These are phyloP conservation scores for Laterallus jamaicensis DNA, from an alignment of 2,113 vertebrate species.

Conservation along the genomic window DNA sequence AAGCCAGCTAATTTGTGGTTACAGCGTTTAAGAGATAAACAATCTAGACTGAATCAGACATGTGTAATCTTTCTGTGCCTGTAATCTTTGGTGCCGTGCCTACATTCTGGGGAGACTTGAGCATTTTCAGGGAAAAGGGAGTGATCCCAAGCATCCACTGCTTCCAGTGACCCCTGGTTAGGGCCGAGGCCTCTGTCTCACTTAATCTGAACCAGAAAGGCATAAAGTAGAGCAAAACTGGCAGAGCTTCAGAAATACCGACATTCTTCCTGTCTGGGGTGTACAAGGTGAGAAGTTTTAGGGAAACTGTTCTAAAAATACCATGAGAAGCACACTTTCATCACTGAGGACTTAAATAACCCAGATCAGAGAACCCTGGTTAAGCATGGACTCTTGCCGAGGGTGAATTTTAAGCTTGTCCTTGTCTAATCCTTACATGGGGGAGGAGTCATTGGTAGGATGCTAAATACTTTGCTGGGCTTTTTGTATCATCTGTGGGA, in stretches of 20 bases:
- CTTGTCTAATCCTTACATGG: background rate
- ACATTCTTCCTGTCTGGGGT: background rate
- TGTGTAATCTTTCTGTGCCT: background rate
- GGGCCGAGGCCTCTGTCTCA: background rate
- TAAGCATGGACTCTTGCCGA: background rate
- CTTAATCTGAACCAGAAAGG: background rate
- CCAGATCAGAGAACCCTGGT: background rate
- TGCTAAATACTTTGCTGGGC: background rate
- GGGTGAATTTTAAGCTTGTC: background rate
- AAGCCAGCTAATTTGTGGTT: conserved; percentile 69
- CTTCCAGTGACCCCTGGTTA: accelerated
- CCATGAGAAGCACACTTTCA: background rate
- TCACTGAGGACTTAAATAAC: background rate
- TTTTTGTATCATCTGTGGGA: conserved; percentile 16
- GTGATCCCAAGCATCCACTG: background rate
- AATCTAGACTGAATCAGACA: conserved; percentile 12
- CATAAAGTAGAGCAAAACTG: background rate
- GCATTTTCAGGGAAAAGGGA: background rate
- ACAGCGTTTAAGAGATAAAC: conserved; percentile 72
- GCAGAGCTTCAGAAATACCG: background rate
- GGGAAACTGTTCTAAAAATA: background rate
- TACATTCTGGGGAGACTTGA: background rate
- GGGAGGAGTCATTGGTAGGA: background rate
- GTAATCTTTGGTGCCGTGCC: background rate
- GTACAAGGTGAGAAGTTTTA: background rate